Base-by-base conservation (phyloP, 2,113 vertebrate species). In the Nesogale talazaci region DNA sequence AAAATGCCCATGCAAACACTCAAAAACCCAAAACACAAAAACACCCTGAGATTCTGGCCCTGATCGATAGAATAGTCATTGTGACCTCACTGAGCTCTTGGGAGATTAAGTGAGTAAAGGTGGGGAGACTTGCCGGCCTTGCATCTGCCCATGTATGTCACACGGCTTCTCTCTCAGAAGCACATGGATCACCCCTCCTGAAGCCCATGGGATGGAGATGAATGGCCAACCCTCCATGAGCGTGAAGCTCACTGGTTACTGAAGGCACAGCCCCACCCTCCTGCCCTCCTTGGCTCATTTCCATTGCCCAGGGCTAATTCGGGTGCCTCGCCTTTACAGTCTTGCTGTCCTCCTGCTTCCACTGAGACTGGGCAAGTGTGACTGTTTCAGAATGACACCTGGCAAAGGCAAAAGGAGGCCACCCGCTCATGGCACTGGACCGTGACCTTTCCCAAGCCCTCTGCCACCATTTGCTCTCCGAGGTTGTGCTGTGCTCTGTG, bases 191-290 rank as follows among this genome's bases (percentile, higher is more conserved):
- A 86, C 74, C 22, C 34, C 11, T 93, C 83, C 42, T 72, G 57
- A 86, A 92, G 6, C 74, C 80, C 52, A 81, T 0, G 0, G 31
- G 34, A 83, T 89, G 69, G 56, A 77, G 20, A 74, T 86, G 90
- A 90, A 95, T 94, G 74, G 89, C 77, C 79, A 89, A 25, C 65
- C 90, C 0, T 59, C 69, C 59, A 23, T 1, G 1, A 25, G 63
- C 86, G 86, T 2, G 80, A 40, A 84, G 72, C 79, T 86, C 70
- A 38, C 86, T 93, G 20, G 93, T 93, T 92, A 80, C 36, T 79
- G 72, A 95, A 74, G 67, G 10, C 11, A 0, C 14, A 69, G 56
- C 7, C 31, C 5, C 29, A 2, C 36, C 38, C 1, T 7, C 40
- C 52, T 69, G 65, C 36, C 52, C 52, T 88, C 25, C 70, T 31